Evolutionary conservation across 1,140 invertebrate genomes (phyloP).

Genomic region (Cheumatopsyche charites): DNA sequence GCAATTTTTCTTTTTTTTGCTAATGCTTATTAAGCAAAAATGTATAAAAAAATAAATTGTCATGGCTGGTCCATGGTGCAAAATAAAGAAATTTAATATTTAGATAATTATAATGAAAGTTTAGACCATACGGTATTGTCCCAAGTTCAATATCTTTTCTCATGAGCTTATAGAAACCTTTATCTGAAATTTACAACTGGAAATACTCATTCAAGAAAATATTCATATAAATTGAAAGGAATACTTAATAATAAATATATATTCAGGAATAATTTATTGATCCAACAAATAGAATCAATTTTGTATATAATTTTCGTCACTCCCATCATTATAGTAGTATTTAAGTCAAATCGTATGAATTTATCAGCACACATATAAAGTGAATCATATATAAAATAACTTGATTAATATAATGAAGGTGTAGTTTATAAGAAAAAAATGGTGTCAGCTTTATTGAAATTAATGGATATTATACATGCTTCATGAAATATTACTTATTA

Average conservation of each 20-base stretch:
- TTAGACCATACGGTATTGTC: slow-evolving; percentile 24
- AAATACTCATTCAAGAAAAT: slow-evolving; percentile 3
- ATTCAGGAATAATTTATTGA: no score
- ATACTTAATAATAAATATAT: neutral
- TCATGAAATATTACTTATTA: slow-evolving; percentile 3
- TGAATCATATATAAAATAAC: slow-evolving; percentile 16
- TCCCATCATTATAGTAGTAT: neutral
- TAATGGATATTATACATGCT: slow-evolving; percentile 42
- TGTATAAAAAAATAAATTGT: slow-evolving; percentile 16
- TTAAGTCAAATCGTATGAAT: neutral
- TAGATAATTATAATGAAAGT: slow-evolving; percentile 31
- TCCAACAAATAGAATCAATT: no score
- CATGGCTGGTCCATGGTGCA: slow-evolving; percentile 47
- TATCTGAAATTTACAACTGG: neutral
- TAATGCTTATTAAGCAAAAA: slow-evolving; percentile 21
- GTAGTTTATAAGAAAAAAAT: slow-evolving; percentile 40
- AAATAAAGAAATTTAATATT: slow-evolving; percentile 26
- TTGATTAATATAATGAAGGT: slow-evolving; percentile 12
- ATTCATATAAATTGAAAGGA: neutral
- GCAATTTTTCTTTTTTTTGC: slow-evolving; percentile 35
- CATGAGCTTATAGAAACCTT: slow-evolving; percentile 37
- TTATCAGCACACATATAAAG: neutral
- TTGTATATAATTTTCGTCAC: neutral
- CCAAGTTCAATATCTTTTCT: slow-evolving; percentile 33
- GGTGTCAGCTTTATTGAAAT: slow-evolving; percentile 49